Conservation (phyloP, 2,113 vertebrate genomes). For the Chionodraco myersi region DNA sequence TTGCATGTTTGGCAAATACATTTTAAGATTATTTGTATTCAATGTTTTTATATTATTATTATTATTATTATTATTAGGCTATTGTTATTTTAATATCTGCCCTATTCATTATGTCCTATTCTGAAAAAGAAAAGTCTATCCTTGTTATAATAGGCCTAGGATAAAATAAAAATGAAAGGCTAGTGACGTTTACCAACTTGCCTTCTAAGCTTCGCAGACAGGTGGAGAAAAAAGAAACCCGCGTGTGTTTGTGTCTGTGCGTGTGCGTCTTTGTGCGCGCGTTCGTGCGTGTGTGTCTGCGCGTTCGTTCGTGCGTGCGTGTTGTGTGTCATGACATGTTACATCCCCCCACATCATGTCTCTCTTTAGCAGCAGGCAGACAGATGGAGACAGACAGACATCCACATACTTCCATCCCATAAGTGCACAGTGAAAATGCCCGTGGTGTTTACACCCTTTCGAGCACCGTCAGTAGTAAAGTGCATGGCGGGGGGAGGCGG, state of each 20-base stretch:
- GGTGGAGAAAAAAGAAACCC: constrained; percentile 4
- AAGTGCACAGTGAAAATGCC: constrained; percentile 2
- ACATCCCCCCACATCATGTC: constrained; percentile 30
- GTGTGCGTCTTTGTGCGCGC: background rate
- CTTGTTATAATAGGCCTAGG: too few relatives aligned
- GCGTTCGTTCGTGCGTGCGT: background rate
- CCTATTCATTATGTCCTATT: too few relatives aligned
- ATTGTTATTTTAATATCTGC: background rate
- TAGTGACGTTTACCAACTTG: background rate
- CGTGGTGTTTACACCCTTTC: constrained; percentile 13
- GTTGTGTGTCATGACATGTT: constrained; percentile 14
- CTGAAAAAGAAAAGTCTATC: too few relatives aligned
- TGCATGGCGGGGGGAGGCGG: background rate
- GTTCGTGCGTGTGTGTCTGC: background rate
- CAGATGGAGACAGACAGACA: constrained; percentile 11
- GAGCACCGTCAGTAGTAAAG: constrained; percentile 11
- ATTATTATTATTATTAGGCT: background rate
- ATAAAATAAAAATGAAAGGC: background rate
- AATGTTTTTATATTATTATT: too few relatives aligned
- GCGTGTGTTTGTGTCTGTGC: background rate
- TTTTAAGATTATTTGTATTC: too few relatives aligned
- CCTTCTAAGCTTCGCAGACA: background rate
- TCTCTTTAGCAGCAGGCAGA: background rate
- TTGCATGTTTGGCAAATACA: too few relatives aligned
- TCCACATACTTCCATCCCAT: constrained; percentile 10